Conservation (phyloP, 2,113 vertebrate genomes). For the Chamaetylas fuelleborni region DNA sequence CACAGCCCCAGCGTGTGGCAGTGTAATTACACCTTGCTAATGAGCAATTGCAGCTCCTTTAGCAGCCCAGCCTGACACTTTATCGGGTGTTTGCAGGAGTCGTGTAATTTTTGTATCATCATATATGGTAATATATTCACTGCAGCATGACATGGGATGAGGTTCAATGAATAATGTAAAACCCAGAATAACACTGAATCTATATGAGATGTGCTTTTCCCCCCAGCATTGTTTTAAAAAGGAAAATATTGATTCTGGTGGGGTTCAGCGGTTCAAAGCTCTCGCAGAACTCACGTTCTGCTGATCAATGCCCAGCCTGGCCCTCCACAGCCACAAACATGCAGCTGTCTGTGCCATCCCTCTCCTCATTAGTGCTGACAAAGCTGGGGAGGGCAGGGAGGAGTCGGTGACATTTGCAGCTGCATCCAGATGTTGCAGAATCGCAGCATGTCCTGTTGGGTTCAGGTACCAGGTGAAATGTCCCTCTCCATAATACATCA, state of each 20-base stretch:
- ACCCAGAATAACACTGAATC: not conserved
- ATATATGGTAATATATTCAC: not conserved
- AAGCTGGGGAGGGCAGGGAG: not conserved
- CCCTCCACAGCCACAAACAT: rapidly evolving
- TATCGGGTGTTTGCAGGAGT: not conserved
- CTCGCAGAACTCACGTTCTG: not conserved
- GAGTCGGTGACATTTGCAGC: rapidly evolving
- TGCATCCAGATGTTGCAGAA: not conserved
- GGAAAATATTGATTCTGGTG: constrained; percentile 16
- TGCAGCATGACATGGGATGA: not conserved
- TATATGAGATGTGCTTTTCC: not conserved
- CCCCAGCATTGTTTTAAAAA: not conserved
- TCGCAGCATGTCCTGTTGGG: not conserved
- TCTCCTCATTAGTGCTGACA: rapidly evolving
- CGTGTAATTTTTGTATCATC: constrained; percentile 9
- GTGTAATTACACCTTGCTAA: not conserved
- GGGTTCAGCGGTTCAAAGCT: not conserved
- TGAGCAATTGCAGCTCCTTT: not conserved
- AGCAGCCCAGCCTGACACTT: not conserved
- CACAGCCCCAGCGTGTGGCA: not conserved
- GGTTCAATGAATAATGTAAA: not conserved
- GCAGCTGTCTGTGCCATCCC: not conserved
- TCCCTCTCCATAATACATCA: not conserved
- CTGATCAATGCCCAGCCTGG: not conserved
- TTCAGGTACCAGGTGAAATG: not conserved